Evolutionary conservation across 2,113 vertebrate species (phyloP).

Genomic region (Excalfactoria chinensis): DNA sequence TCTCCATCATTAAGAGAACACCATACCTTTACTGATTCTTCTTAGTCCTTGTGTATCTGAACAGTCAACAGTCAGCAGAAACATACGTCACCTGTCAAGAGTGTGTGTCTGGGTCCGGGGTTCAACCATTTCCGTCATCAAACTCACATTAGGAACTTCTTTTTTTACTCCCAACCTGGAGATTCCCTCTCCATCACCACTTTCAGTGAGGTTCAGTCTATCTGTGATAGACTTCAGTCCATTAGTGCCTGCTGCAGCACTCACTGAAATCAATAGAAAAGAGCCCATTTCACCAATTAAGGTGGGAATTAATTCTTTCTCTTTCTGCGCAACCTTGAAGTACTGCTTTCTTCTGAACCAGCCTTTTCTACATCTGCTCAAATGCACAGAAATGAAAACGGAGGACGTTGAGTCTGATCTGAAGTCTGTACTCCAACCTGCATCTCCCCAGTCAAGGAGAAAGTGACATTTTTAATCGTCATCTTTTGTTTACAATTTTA

Average conservation of each 20-base stretch:
- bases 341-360: background rate
- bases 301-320: background rate
- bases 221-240: background rate
- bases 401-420: background rate
- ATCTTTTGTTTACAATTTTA: background rate
- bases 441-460: background rate
- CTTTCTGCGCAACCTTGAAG: background rate
- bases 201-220: background rate
- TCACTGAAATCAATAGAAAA: background rate
- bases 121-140: background rate
- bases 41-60: background rate
- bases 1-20: background rate
- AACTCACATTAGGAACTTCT: background rate
- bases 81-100: rapidly evolving
- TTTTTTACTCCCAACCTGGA: background rate
- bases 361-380: background rate
- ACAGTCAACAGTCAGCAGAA: background rate
- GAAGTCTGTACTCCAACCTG: background rate
- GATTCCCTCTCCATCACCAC: background rate
- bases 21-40: background rate
- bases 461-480: background rate
- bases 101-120: rapidly evolving
- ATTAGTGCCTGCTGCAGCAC: background rate
- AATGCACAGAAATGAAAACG: background rate
- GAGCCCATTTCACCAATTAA: background rate